phyloP scores from a whole-genome alignment of 2,888 invertebrate species.

The Eristalis pertinax region DNA sequence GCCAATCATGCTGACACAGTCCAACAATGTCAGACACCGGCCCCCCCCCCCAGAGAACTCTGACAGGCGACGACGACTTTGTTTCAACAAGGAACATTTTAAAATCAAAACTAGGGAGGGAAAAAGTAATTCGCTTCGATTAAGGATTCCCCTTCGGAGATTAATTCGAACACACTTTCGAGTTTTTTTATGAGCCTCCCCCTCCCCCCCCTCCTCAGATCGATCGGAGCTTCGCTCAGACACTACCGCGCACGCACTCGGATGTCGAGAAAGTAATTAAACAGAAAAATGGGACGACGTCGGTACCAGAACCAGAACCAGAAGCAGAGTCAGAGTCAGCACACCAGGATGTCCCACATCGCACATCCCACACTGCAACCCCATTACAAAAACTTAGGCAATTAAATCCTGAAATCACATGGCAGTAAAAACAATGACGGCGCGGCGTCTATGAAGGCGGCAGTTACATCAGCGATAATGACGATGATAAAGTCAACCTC shows the following conservation, averaged over 20 bases:
- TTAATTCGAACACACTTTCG: constrained; percentile 8
- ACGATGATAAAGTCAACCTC: constrained; percentile 62
- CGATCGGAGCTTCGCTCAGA: too few species aligned
- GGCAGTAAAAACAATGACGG: constrained; percentile 68
- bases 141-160: neutral
- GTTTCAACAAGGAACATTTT: neutral
- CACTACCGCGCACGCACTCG: neutral
- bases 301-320: too few species aligned
- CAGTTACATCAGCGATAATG: constrained; percentile 70
- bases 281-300: constrained; percentile 13
- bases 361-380: constrained; percentile 19
- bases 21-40: too few species aligned
- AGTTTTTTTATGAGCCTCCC: constrained; percentile 13
- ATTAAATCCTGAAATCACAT: constrained; percentile 68
- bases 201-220: neutral
- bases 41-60: too few species aligned
- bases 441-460: constrained; percentile 50
- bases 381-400: constrained; percentile 64
- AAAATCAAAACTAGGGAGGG: neutral
- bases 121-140: neutral
- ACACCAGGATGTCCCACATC: neutral
- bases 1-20: too few species aligned
- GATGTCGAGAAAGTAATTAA: constrained; percentile 49
- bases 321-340: too few species aligned
- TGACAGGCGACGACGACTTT: too few species aligned